Conservation (phyloP, 2,113 vertebrate species). For the Lucifuga dentata region DNA sequence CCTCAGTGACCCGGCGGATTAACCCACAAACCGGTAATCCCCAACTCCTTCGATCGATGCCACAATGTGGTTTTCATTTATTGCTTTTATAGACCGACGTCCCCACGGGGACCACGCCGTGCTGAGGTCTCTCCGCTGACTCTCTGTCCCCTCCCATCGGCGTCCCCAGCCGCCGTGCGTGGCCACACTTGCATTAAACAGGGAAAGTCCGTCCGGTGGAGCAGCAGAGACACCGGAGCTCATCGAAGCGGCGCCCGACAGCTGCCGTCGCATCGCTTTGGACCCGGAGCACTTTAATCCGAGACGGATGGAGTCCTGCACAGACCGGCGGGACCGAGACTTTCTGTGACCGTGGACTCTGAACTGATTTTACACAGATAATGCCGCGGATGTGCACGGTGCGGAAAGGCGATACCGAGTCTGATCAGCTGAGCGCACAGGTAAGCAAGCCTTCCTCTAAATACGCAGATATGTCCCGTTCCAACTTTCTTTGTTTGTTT, state of each 20-base stretch:
- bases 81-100: too few species aligned
- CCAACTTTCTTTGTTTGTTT: slow-evolving; percentile 43
- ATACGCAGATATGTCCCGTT: neutral
- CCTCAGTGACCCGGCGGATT: too few species aligned
- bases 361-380: neutral
- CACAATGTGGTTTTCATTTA: too few species aligned
- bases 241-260: slow-evolving; percentile 6
- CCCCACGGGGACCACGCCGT: too few species aligned
- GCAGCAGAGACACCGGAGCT: slow-evolving; percentile 21
- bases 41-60: too few species aligned
- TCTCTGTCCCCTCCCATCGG: slow-evolving; percentile 61
- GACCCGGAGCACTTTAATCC: neutral
- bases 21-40: too few species aligned
- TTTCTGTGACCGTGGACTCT: neutral
- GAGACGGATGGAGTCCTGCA: neutral
- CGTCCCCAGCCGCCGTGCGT: slow-evolving; percentile 51
- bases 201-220: slow-evolving; percentile 68
- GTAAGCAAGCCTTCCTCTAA: slow-evolving; percentile 41
- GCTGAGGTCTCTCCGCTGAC: neutral
- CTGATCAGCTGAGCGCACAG: slow-evolving; percentile 48
- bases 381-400: neutral
- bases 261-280: neutral
- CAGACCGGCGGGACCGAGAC: neutral
- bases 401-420: slow-evolving; percentile 1
- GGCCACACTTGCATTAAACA: slow-evolving; percentile 77